Base-by-base conservation (phyloP, 2,797 vertebrate genomes). In the Gambusia yucatana region DNA sequence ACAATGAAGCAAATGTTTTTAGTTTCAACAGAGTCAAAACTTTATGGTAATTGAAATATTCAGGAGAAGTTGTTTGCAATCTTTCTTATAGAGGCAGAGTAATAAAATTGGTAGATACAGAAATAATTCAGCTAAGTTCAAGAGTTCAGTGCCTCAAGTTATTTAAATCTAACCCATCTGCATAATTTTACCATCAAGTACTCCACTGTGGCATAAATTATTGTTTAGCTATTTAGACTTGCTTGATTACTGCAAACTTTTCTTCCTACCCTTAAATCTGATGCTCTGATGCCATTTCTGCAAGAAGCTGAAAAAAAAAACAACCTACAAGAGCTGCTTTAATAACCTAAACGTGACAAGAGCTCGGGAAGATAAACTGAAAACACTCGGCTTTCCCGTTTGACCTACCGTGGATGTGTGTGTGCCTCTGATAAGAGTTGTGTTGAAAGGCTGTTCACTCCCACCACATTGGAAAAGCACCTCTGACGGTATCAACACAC, bases 391-490 rank as follows among this genome's bases (percentile, higher is more conserved):
- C 48, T 77, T 75, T 76, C 76, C 89, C 76, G 3, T 74, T 59
- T 72, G 44, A 82, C 75, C 73, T 75, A 20, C 67, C 41, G 70
- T 79, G 73, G 25, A 77, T 33, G 30, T 89, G 83, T 89, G 83
- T 76, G 48, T 59, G 67, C 84, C 63, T 41, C 79, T 83, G 91
- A 92, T 92, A 89, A 91, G 77, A 41, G 61, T 46, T 8, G 47
- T 48, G 82, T 76, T 87, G 83, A 90, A 90, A 92, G 78, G 78
- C 22, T 43, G 14, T 73, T 89, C 76, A 76, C 73, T 77, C 79
- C 76, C 84, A 82, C 61, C 79, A 75, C 77, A 55, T 76, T 69
- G 61, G 72, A 73, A 43, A 63, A 78, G 72, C 80, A 82, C 74
- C 61, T 71, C 81, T 77, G 73, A 88, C 81, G 77, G 41, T 75